A percentile compares a stretch with the other conserved stretches of the same genome.
These are phyloP conservation scores for Halictus ligatus DNA, from an alignment of 2,888 invertebrate genomes.

Conservation along the genomic window DNA sequence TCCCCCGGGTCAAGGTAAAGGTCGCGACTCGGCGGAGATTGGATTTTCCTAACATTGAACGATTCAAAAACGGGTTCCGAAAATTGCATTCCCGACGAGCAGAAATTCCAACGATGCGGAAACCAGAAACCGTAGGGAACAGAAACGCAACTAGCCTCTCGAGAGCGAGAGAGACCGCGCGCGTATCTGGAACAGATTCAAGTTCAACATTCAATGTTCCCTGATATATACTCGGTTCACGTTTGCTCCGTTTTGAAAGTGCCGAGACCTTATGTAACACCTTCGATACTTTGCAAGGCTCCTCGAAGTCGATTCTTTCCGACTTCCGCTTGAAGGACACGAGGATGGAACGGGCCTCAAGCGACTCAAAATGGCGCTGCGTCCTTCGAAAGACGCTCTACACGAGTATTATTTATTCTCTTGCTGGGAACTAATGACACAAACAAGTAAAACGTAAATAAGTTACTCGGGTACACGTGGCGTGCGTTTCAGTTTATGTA, in stretches of 20 bases:
- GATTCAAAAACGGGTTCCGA: background rate
- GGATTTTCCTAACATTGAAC: background rate
- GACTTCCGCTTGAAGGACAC: background rate
- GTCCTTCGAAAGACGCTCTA: background rate
- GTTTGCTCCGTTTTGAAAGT: slow-evolving; percentile 4
- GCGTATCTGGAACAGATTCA: slow-evolving; percentile 5
- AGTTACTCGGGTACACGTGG: background rate
- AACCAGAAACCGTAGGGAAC: background rate
- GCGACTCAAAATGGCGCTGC: background rate
- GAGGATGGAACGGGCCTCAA: background rate
- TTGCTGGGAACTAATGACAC: background rate
- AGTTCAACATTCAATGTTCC: slow-evolving; percentile 13
- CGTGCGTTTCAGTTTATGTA: background rate
- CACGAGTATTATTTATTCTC: background rate
- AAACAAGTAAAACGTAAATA: background rate
- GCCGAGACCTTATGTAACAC: background rate
- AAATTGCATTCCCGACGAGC: background rate
- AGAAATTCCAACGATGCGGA: background rate
- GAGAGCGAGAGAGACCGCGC: background rate
- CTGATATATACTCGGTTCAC: slow-evolving; percentile 7
- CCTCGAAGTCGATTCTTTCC: background rate
- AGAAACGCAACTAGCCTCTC: background rate
- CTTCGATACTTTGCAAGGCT: background rate
- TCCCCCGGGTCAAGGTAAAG: background rate
- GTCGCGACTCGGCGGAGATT: background rate